Conservation (phyloP, 2,888 invertebrate species). For the Dolomedes plantarius region DNA sequence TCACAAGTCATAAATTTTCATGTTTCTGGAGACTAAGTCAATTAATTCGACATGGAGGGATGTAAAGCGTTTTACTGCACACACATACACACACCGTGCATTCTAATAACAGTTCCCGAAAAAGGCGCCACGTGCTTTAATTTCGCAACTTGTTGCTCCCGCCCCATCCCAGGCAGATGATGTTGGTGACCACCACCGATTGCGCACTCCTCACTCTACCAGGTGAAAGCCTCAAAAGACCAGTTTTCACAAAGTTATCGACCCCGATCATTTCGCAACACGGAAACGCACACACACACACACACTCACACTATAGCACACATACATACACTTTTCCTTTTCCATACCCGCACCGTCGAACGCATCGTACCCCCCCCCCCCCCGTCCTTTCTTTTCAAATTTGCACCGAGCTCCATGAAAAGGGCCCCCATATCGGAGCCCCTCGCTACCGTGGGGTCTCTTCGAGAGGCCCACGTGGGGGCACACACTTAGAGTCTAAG, state of each 20-base stretch:
- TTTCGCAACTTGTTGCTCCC: too few relatives aligned
- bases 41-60: too few relatives aligned
- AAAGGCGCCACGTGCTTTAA: too few relatives aligned
- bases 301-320: too few relatives aligned
- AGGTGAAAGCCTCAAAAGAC: not conserved
- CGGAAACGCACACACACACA: not conserved
- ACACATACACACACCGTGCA: too few relatives aligned
- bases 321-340: constrained; percentile 49
- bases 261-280: not conserved
- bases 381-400: not conserved
- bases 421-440: constrained; percentile 39
- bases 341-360: not conserved
- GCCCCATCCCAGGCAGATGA: too few relatives aligned
- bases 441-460: constrained; percentile 29
- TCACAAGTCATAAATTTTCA: too few relatives aligned
- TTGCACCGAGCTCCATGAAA: constrained; percentile 37
- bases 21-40: too few relatives aligned
- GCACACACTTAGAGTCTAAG: constrained; percentile 19
- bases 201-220: not conserved
- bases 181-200: too few relatives aligned
- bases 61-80: too few relatives aligned
- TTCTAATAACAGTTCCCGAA: too few relatives aligned
- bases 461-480: constrained; percentile 42
- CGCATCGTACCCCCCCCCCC: not conserved
- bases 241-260: not conserved